Evolutionary conservation across 2,888 invertebrate species (phyloP).

Genomic region (Formica aserva): DNA sequence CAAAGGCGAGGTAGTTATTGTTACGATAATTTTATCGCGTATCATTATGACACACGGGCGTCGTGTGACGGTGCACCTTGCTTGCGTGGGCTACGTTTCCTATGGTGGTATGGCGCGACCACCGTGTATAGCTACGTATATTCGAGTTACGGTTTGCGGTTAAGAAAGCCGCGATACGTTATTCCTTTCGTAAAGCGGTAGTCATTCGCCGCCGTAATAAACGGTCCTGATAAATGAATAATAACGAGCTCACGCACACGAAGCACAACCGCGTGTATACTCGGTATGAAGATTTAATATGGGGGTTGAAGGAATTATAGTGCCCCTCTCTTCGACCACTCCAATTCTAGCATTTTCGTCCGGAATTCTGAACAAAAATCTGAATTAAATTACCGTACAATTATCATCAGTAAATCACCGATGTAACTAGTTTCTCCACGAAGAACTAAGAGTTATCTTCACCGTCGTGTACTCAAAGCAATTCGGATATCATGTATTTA

Average conservation of each 20-base stretch:
- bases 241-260: conserved; percentile 46
- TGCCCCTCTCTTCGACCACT: conserved; percentile 16
- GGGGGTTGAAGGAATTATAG: conserved; percentile 43
- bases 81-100: conserved; percentile 35
- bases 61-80: conserved; percentile 53
- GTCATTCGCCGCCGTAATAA: conserved; percentile 51
- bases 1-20: conserved; percentile 68
- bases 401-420: conserved; percentile 47
- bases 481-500: conserved; percentile 3
- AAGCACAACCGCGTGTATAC: background rate
- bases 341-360: conserved; percentile 27
- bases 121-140: background rate
- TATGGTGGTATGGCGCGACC: conserved; percentile 27
- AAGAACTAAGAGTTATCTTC: background rate
- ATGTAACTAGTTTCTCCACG: conserved; percentile 14
- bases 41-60: conserved; percentile 65
- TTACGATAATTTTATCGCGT: conserved; percentile 60
- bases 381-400: conserved; percentile 49
- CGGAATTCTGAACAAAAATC: conserved; percentile 28
- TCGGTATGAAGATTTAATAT: conserved; percentile 17
- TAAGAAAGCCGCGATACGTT: conserved; percentile 51
- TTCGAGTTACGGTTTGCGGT: conserved; percentile 33
- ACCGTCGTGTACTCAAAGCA: background rate
- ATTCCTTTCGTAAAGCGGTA: conserved; percentile 44
- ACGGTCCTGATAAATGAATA: conserved; percentile 62